Evolutionary conservation across 2,797 vertebrate species (phyloP).

Genomic region (Myiothlypis coronata): DNA sequence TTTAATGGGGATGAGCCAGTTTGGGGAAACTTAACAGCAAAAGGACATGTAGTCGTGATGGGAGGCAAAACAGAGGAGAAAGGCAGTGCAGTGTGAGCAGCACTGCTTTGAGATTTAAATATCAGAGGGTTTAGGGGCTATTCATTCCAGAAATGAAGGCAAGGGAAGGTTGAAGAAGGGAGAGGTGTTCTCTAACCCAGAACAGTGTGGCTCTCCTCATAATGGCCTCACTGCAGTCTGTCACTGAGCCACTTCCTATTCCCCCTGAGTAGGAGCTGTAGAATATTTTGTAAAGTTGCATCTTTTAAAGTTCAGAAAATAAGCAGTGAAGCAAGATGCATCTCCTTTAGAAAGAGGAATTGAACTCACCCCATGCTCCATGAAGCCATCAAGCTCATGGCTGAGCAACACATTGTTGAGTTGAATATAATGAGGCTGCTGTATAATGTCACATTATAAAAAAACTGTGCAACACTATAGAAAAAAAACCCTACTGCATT

Average conservation of each 20-base stretch:
- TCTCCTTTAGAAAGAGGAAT: slow-evolving; percentile 9
- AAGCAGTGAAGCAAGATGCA: slow-evolving; percentile 41
- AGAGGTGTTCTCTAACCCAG: background rate
- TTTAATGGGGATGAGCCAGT: background rate
- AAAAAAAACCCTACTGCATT: background rate
- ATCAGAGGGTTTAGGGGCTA: background rate
- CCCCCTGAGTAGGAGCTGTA: background rate
- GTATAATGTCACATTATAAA: slow-evolving; percentile 27
- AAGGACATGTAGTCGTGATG: fast-evolving
- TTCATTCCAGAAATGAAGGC: background rate
- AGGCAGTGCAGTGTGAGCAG: background rate
- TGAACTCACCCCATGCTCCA: slow-evolving; percentile 15
- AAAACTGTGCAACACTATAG: background rate
- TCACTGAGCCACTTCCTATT: background rate
- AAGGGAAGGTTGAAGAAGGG: background rate
- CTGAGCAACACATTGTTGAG: background rate
- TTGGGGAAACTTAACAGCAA: background rate
- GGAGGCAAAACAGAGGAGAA: background rate
- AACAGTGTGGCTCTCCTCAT: background rate
- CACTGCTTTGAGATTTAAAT: background rate
- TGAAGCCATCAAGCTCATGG: slow-evolving; percentile 26
- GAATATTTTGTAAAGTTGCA: slow-evolving; percentile 28
- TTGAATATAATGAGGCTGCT: slow-evolving; percentile 39
- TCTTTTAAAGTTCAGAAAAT: slow-evolving; percentile 31
- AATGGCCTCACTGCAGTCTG: background rate